Evolutionary conservation across 2,888 invertebrate species (phyloP).

Genomic region (Parnassius mnemosyne): DNA sequence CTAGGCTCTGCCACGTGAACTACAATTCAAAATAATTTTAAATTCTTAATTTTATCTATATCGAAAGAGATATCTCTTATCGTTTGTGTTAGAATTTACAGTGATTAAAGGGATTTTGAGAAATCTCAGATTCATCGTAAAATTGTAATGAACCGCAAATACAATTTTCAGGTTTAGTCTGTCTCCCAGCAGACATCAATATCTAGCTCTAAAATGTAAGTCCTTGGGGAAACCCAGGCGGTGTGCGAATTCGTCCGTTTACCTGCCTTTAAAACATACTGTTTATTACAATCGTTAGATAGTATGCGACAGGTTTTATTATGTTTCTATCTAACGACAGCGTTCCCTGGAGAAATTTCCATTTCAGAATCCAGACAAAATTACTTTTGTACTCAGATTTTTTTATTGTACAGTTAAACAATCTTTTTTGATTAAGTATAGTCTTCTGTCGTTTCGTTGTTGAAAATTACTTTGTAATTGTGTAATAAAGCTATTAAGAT

Average conservation of each 20-base stretch:
- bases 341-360: conserved; percentile 11
- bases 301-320: conserved; percentile 8
- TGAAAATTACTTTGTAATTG: no score
- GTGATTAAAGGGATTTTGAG: no score
- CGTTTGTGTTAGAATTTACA: no score
- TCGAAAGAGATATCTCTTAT: no score
- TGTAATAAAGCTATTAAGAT: no score
- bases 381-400: not conserved
- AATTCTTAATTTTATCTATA: no score
- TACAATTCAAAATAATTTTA: no score
- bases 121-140: not conserved
- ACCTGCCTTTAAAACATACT: not conserved
- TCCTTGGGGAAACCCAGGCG: conserved; percentile 12
- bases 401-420: no score
- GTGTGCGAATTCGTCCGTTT: not conserved
- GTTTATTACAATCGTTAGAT: conserved; percentile 13
- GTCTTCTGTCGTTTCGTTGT: no score
- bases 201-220: not conserved
- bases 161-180: not conserved
- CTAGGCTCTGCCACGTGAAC: no score
- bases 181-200: not conserved
- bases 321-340: conserved; percentile 1
- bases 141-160: not conserved
- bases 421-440: no score
- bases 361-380: not conserved